phyloP scores from a whole-genome alignment of 2,113 vertebrate species.

The Mus pahari region DNA sequence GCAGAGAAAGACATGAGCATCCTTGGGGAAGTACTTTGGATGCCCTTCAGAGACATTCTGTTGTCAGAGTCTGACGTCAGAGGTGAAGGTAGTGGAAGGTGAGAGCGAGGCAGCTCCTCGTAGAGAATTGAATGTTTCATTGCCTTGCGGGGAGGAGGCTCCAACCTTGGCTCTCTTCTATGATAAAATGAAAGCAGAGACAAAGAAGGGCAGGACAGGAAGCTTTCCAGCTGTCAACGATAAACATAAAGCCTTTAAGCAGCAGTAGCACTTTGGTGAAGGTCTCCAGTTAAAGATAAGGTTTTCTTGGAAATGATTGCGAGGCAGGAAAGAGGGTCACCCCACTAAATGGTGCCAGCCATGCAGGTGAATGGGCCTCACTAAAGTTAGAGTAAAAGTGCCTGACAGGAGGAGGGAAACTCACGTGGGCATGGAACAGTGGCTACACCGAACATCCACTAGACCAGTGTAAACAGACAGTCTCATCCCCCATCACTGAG shows the following conservation, averaged over 20 bases:
- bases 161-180: not conserved
- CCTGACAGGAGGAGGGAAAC: not conserved
- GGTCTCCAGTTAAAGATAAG: not conserved
- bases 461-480: not conserved
- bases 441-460: not conserved
- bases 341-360: not conserved
- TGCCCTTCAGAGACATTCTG: not conserved
- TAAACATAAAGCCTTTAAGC: not conserved
- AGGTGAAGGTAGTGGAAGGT: not conserved
- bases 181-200: conserved; percentile 5
- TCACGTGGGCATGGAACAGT: not conserved
- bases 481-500: not conserved
- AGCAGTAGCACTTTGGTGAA: not conserved
- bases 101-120: not conserved
- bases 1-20: not conserved
- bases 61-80: not conserved
- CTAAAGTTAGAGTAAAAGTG: not conserved
- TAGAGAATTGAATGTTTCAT: not conserved
- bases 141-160: not conserved
- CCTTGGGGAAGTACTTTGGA: not conserved
- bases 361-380: not conserved
- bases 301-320: not conserved
- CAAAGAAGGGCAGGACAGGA: not conserved
- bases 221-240: not conserved
- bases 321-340: not conserved